Evolutionary conservation across 2,113 vertebrate species (phyloP), one percentile per base, ranked within the genome.

Genomic region (Ciconia boyciana): DNA sequence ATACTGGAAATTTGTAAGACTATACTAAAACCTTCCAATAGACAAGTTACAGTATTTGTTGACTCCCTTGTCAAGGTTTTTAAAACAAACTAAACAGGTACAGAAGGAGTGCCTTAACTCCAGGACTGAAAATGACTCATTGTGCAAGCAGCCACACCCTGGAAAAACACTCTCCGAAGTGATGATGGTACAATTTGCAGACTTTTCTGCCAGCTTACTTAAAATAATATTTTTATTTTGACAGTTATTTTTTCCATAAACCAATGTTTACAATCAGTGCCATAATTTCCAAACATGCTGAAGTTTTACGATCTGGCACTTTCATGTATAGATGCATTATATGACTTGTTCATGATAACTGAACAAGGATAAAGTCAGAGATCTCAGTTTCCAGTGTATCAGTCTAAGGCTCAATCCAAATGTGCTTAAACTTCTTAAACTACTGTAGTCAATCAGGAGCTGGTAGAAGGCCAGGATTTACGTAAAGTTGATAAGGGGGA

Each of bases 61-160:
- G 9, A 61, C 5, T 8, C 2, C 7, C 36, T 55, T 0, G 0
- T 3, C 1, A 0, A 79, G 36, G 14, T 26, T 89, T 96, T 36
- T 79, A 52, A 94, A 78, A 68, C 44, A 79, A 85, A 75, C 28
- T 36, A 6, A 84, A 55, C 57, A 71, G 44, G 57, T 69, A 64
- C 20, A 84, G 36, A 14, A 90, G 39, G 41, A 75, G n/a, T 52
- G 55, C 21, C 54, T 58, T 61, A 64, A 78, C 4, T 87, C 74
- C 84, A 95, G 55, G n/a, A 75, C 46, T 39, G 32, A 83, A 77
- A 93, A 89, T 12, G 13, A 70, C 26, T 54, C 69, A 72, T 7
- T 72, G 74, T 57, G 74, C 62, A 82, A 89, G 74, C 34, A 90
- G 74, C 15, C 65, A 87, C 66, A 78, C 70, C 66, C 54, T 34